Percentiles rank a stretch among this genome's conserved stretches.
phyloP scores from a whole-genome alignment of 2,797 vertebrate species.

The Gambusia yucatana region DNA sequence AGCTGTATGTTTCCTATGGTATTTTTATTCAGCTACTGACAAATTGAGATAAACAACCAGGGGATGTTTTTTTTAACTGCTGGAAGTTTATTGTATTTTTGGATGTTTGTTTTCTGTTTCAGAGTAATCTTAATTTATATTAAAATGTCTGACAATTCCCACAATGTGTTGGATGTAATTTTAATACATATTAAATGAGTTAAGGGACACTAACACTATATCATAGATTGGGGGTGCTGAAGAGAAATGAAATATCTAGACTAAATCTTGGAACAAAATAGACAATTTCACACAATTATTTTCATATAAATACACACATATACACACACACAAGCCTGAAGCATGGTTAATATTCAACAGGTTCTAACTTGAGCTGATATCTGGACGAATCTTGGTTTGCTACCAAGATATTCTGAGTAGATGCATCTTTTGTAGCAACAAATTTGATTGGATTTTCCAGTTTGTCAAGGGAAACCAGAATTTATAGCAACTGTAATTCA shows the following conservation, averaged over 20 bases:
- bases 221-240: background rate
- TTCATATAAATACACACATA: no score
- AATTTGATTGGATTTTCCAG: background rate
- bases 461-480: constrained; percentile 7
- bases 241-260: background rate
- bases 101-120: constrained; percentile 76
- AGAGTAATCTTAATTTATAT: constrained; percentile 81
- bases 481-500: constrained; percentile 9
- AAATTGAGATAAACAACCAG: constrained; percentile 70
- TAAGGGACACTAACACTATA: background rate
- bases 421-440: background rate
- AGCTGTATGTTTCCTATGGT: constrained; percentile 73
- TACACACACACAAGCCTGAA: background rate
- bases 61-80: constrained; percentile 74
- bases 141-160: constrained; percentile 78
- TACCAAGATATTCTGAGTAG: background rate
- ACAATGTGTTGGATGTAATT: constrained; percentile 1
- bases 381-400: background rate
- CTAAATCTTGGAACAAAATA: background rate
- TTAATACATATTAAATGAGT: background rate
- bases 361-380: background rate
- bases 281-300: background rate
- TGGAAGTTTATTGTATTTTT: constrained; percentile 81
- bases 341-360: background rate
- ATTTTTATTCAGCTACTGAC: constrained; percentile 80